phyloP scores from a whole-genome alignment of 2,888 invertebrate species.

The Fragum fragum region DNA sequence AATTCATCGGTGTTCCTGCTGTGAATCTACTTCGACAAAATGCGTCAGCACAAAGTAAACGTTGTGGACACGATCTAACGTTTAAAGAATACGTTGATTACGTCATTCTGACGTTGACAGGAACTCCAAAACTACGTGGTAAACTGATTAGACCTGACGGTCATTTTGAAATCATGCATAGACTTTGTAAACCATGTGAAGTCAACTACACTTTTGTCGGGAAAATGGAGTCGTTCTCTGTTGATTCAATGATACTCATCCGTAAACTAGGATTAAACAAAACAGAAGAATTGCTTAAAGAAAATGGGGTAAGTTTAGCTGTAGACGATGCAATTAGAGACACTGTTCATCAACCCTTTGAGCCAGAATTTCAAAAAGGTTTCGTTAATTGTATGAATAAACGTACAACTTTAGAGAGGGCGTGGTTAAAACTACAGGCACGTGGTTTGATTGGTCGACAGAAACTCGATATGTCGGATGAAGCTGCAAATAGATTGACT shows the following conservation, averaged over 20 bases:
- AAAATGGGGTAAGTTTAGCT: constrained; percentile 4
- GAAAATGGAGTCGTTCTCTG: constrained; percentile 40
- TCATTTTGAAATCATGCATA: constrained; percentile 30
- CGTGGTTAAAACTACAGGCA: constrained; percentile 33
- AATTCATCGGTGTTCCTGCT: constrained; percentile 39
- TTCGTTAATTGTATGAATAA: constrained; percentile 13
- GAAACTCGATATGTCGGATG: neutral
- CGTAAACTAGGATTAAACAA: constrained; percentile 5
- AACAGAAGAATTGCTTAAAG: constrained; percentile 22
- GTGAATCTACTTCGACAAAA: constrained; percentile 44
- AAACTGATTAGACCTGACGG: constrained; percentile 11
- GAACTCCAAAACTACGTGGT: neutral
- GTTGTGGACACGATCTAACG: constrained; percentile 70
- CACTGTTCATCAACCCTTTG: constrained; percentile 35
- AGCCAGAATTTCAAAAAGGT: constrained; percentile 7
- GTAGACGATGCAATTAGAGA: constrained; percentile 35
- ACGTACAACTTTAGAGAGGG: constrained; percentile 17
- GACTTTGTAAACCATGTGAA: constrained; percentile 45
- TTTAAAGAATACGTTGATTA: constrained; percentile 68
- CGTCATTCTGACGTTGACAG: constrained; percentile 32
- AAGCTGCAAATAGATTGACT: constrained; percentile 20
- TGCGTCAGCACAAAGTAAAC: constrained; percentile 35
- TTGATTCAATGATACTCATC: constrained; percentile 34
- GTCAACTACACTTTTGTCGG: constrained; percentile 51
- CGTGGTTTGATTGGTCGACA: constrained; percentile 41